These are phyloP conservation scores for Ischnus inquisitorius DNA, from an alignment of 2,888 invertebrate genomes.

Conservation along the genomic window DNA sequence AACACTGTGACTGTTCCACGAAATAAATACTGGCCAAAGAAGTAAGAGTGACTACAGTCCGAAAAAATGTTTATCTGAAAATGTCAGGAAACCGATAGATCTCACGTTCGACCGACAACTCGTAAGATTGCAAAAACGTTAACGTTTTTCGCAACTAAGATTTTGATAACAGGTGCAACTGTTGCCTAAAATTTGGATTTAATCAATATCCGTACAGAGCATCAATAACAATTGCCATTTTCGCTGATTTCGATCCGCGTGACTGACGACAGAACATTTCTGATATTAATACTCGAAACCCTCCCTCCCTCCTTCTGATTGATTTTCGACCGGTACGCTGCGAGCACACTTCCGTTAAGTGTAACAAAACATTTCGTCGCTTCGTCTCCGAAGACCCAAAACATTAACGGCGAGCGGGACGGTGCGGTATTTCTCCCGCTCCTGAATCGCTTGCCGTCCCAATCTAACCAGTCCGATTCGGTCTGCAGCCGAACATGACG, in stretches of 20 bases:
- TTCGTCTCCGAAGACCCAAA: constrained; percentile 8
- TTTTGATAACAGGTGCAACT: background rate
- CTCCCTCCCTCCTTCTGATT: constrained; percentile 55
- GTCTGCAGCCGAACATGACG: constrained; percentile 29
- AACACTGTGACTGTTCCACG: no score
- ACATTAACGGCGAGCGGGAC: constrained; percentile 25
- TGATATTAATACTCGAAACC: constrained; percentile 73
- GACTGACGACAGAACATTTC: constrained; percentile 66
- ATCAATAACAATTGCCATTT: background rate
- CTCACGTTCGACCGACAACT: no score
- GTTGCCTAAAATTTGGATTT: background rate
- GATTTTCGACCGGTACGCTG: background rate
- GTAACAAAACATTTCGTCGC: constrained; percentile 9
- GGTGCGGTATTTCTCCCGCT: background rate
- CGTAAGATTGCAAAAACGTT: no score
- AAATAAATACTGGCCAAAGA: no score
- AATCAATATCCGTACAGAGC: constrained; percentile 9
- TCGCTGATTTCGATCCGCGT: background rate
- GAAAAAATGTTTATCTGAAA: no score
- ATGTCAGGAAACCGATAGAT: no score
- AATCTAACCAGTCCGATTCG: background rate
- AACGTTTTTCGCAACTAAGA: no score
- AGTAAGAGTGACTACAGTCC: no score
- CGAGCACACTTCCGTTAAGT: background rate
- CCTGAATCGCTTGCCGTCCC: background rate